Evolutionary conservation across 53 echinoderm and acorn worm genomes (phyloP).

Genomic region (Holothuria scabra): DNA sequence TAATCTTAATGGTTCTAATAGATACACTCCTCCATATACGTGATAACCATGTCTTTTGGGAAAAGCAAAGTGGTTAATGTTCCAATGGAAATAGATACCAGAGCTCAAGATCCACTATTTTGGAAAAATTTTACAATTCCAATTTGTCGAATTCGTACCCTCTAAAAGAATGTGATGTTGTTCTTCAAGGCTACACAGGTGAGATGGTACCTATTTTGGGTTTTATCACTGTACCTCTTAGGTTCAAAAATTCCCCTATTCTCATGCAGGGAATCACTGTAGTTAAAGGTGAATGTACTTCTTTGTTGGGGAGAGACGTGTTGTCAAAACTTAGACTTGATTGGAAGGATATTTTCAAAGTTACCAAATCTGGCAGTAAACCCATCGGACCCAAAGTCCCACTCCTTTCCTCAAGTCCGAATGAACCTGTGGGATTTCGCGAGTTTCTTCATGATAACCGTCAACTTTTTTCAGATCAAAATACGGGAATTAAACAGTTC

Average conservation of each 20-base stretch:
- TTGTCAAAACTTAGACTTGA: constrained; percentile 45
- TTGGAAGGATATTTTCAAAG: too few species aligned
- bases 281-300: too few species aligned
- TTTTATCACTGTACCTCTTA: constrained; percentile 43
- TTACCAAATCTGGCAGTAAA: background rate
- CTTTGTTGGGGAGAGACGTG: too few species aligned
- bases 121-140: background rate
- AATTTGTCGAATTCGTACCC: background rate
- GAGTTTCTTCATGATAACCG: too few species aligned
- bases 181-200: constrained; percentile 25
- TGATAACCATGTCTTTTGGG: constrained; percentile 8
- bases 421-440: constrained; percentile 7
- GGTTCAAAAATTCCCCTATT: constrained; percentile 19
- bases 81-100: constrained; percentile 41
- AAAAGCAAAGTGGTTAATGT: background rate
- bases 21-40: background rate
- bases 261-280: too few species aligned
- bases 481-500: constrained; percentile 41
- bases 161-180: background rate
- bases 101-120: constrained; percentile 44
- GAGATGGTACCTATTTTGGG: constrained; percentile 51
- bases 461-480: constrained; percentile 31
- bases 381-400: too few species aligned
- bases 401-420: background rate
- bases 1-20: too few species aligned